phyloP scores from a whole-genome alignment of 2,888 invertebrate species.

The Hemaris fuciformis region DNA sequence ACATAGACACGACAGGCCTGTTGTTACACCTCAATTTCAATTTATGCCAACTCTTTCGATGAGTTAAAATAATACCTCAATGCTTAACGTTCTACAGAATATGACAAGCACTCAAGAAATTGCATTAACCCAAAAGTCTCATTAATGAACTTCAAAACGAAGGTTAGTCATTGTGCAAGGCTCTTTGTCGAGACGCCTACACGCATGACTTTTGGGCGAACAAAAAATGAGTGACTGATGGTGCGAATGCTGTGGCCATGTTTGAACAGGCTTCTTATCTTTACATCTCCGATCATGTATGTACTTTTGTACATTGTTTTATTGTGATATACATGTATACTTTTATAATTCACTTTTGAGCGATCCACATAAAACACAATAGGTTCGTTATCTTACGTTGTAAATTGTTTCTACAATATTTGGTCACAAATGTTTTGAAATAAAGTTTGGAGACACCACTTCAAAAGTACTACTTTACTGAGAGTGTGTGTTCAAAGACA shows the following conservation, averaged over 20 bases:
- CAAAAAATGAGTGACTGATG: constrained; percentile 43
- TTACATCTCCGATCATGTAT: constrained; percentile 3
- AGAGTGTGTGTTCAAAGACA: too few species aligned
- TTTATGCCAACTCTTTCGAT: neutral
- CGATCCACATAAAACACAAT: too few species aligned
- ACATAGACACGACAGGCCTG: neutral
- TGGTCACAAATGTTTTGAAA: too few species aligned
- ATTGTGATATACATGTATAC: too few species aligned
- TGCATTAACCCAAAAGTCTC: constrained; percentile 12
- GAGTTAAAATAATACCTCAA: neutral
- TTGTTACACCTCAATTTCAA: neutral
- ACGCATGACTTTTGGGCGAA: constrained; percentile 35
- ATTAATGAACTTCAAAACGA: constrained; percentile 42
- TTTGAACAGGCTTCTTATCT: neutral
- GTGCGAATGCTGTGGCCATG: constrained; percentile 21
- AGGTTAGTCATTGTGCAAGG: constrained; percentile 45
- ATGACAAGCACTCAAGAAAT: constrained; percentile 1
- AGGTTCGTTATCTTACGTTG: too few species aligned
- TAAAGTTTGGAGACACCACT: too few species aligned
- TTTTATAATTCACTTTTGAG: too few species aligned
- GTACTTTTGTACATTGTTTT: too few species aligned
- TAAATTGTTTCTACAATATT: too few species aligned
- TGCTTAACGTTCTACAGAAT: neutral
- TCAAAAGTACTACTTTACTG: too few species aligned
- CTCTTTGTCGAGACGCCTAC: constrained; percentile 45